Evolutionary conservation across 2,888 invertebrate species (phyloP).

Genomic region (Zygothrica quintamaculata): DNA sequence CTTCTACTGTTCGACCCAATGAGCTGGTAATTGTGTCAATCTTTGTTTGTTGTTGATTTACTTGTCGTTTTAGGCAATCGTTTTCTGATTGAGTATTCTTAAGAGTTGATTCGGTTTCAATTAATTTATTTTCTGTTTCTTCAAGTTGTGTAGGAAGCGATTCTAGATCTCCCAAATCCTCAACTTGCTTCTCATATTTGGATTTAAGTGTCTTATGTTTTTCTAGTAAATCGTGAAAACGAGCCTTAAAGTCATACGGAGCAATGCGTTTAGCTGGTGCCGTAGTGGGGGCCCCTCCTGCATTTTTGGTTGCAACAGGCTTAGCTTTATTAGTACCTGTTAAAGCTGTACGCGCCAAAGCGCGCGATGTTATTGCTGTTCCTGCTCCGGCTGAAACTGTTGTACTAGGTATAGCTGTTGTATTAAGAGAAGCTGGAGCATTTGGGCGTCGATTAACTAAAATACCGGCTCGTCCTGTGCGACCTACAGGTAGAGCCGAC

Average conservation of each 20-base stretch:
- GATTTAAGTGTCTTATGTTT: constrained; percentile 86
- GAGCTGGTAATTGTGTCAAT: constrained; percentile 75
- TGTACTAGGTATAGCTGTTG: neutral
- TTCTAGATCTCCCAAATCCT: constrained; percentile 85
- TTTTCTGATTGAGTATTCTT: constrained; percentile 72
- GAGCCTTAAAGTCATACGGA: constrained; percentile 88
- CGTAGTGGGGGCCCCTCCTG: constrained; percentile 1
- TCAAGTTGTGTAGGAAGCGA: constrained; percentile 86
- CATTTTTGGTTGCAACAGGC: constrained; percentile 4
- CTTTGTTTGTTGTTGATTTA: constrained; percentile 72
- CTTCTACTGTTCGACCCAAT: constrained; percentile 73
- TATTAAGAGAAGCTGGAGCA: neutral
- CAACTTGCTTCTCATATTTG: constrained; percentile 86
- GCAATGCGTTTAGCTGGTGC: constrained; percentile 85
- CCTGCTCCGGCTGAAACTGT: neutral
- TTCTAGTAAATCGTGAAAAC: constrained; percentile 87
- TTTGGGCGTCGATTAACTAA: constrained; percentile 8
- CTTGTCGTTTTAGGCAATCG: constrained; percentile 78
- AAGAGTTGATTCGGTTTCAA: constrained; percentile 75
- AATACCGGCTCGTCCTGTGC: neutral
- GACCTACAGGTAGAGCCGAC: constrained; percentile 3
- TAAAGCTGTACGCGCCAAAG: constrained; percentile 22
- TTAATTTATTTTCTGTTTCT: constrained; percentile 81
- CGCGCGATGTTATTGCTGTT: constrained; percentile 17
- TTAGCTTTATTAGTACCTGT: constrained; percentile 29